Conservation (phyloP, 2,797 vertebrate genomes). For the Pseudocheirus occidentalis region DNA sequence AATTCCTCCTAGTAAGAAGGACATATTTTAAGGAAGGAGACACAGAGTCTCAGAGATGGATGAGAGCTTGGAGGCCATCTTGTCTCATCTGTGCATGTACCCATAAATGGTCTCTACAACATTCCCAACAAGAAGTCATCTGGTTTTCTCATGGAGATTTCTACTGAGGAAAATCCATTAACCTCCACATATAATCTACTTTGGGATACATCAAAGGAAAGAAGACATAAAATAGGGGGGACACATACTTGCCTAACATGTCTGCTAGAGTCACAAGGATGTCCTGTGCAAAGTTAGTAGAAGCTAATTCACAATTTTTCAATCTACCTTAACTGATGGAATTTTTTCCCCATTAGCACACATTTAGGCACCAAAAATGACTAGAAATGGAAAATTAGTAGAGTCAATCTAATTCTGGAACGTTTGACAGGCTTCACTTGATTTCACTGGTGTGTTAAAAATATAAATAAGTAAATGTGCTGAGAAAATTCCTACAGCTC, state of each 20-base stretch:
- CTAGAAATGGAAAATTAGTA: constrained; percentile 34
- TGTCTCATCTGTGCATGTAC: neutral
- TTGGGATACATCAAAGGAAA: neutral
- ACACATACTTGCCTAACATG: neutral
- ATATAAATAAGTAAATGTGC: neutral
- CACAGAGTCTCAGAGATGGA: neutral
- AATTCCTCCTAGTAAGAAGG: neutral
- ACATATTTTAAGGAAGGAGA: neutral
- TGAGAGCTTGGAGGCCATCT: neutral
- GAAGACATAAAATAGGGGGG: neutral
- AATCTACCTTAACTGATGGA: constrained; percentile 15
- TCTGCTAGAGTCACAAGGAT: neutral
- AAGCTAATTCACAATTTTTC: constrained; percentile 7
- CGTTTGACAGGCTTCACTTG: constrained; percentile 34
- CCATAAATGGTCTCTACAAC: neutral
- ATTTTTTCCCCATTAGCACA: neutral
- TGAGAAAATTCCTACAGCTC: constrained; percentile 47
- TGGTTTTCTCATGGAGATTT: neutral
- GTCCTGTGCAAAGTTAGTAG: neutral
- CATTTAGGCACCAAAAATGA: constrained; percentile 9
- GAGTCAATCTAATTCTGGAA: constrained; percentile 36
- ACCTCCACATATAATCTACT: neutral
- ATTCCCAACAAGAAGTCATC: neutral
- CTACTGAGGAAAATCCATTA: neutral
- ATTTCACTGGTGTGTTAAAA: neutral